phyloP scores from a whole-genome alignment of 2,888 invertebrate species.

The Fissipunctia ypsillon region DNA sequence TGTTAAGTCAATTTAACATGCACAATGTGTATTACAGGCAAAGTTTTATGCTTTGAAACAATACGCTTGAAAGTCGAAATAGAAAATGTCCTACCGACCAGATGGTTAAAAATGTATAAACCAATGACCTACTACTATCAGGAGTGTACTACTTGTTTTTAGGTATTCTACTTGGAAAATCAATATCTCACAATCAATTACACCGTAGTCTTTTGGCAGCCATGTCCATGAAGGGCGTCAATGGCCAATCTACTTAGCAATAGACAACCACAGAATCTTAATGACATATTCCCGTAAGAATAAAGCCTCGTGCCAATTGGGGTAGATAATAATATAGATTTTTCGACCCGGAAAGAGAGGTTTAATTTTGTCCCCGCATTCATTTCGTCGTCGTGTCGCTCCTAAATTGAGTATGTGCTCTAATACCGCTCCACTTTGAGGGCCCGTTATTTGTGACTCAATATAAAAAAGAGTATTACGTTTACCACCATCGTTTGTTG shows the following conservation, averaged over 20 bases:
- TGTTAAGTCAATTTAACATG: neutral
- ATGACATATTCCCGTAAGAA: slow-evolving; percentile 2
- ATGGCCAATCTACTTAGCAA: slow-evolving; percentile 6
- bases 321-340: slow-evolving; percentile 38
- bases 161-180: no score
- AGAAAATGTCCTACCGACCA: no score
- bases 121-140: no score
- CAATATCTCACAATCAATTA: no score
- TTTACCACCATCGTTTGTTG: slow-evolving; percentile 44
- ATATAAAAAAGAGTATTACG: slow-evolving; percentile 54
- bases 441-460: slow-evolving; percentile 51
- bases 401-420: slow-evolving; percentile 60
- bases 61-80: no score
- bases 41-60: no score
- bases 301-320: slow-evolving; percentile 31
- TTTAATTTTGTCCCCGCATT: slow-evolving; percentile 55
- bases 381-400: slow-evolving; percentile 48
- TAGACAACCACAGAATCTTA: neutral
- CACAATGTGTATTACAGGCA: neutral
- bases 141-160: no score
- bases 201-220: no score
- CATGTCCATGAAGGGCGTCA: neutral
- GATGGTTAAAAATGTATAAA: no score
- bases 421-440: slow-evolving; percentile 52
- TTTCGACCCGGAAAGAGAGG: slow-evolving; percentile 44